Evolutionary conservation across 2,888 invertebrate species (phyloP), one percentile per base, ranked within the genome.

Genomic region (Scaptodrosophila latifasciaeformis): DNA sequence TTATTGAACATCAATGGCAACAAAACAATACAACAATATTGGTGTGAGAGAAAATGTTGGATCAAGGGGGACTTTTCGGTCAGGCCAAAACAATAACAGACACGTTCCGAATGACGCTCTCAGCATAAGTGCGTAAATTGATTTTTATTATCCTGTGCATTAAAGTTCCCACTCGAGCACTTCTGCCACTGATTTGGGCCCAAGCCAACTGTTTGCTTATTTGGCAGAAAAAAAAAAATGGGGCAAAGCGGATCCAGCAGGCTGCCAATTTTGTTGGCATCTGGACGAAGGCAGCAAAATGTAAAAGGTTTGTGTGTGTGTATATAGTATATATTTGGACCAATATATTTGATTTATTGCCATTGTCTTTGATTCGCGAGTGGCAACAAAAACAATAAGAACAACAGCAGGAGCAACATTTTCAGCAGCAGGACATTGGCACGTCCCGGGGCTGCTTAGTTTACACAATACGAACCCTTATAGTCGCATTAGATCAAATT

Each of bases 261-360:
- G 4, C n/a, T 35, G 10, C 15, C n/a, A n/a, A n/a, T n/a, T n/a
- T n/a, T n/a, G n/a, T n/a, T n/a, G n/a, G n/a, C n/a, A n/a, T n/a
- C n/a, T n/a, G n/a, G n/a, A n/a, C n/a, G n/a, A n/a, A n/a, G n/a
- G n/a, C n/a, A n/a, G n/a, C n/a, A n/a, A n/a, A n/a, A n/a, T n/a
- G n/a, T n/a, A n/a, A n/a, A n/a, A n/a, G n/a, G 37, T 17, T 17
- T 17, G 35, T 9, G 7, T 7, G 35, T 17, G 10, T 0, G 17
- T 17, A 37, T 5, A 34, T 17, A 37, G 37, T 43, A 34, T 42
- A n/a, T n/a, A n/a, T n/a, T n/a, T n/a, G 42, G 12, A 24, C 17
- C 31, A 42, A 49, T 37, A 37, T 37, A 17, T n/a, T 49, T 49
- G 49, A 49, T 49, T 43, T 49, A 49, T 49, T 21, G 42, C 24